Evolutionary conservation across 2,797 vertebrate species (phyloP), one percentile per base, ranked within the genome.

Genomic region (Zalophus californianus): DNA sequence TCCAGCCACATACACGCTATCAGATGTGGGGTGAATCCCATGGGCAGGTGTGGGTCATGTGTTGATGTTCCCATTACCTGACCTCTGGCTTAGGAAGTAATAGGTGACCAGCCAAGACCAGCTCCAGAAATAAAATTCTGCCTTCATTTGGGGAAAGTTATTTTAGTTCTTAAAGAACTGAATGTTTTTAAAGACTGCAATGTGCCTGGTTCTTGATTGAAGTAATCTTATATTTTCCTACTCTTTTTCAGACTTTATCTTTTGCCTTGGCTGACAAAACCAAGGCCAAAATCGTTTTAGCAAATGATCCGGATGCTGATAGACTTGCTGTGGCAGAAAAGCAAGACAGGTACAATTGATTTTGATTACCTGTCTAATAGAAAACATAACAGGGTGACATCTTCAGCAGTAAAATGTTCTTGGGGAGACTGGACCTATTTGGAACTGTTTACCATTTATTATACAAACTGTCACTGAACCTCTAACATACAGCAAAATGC

Each of bases 241-340:
- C 72, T 98, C 35, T 88, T 98, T 99, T 98, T 58, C 98, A 99
- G 99, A 99, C 99, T 0, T 96, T 99, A 97, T 99, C 99, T 12
- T 99, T 99, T 98, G 99, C 99, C 38, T 98, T 99, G 97, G 99
- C 99, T 84, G 99, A 99, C 64, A 99, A 98, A 97, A 99, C 99
- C 96, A 99, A 99, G 29, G 99, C 99, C 88, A 98, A 97, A 95
- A 98, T 99, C 60, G 98, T 99, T 98, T 98, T 99, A 98, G 99
- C 99, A 13, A 99, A 99, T 78, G 99, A 99, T 97, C 99, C 99
- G 7, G 99, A 99, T 95, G 99, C 99, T 66, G 99, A 99, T 98
- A 99, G 99, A 64, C 99, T 99, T 92, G 99, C 99, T 70, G 98
- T 99, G 66, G 99, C 99, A 84, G 99, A 99, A 98, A 99, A 99